Conservation (phyloP, 2,888 invertebrate genomes). For the Epiblema foenella region DNA sequence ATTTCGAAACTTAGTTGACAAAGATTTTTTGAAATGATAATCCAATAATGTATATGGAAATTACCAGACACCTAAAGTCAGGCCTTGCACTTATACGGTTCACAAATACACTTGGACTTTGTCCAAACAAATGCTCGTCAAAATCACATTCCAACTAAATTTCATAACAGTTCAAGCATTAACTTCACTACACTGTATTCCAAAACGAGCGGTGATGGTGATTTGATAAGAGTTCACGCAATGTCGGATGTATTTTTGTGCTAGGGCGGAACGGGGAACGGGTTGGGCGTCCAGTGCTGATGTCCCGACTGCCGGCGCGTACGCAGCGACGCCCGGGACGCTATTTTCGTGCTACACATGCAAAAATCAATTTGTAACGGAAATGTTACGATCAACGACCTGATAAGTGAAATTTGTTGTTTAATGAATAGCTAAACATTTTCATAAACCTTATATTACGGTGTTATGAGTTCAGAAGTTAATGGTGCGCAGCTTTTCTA, state of each 20-base stretch:
- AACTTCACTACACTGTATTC: constrained; percentile 43
- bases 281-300: constrained; percentile 53
- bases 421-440: background rate
- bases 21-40: background rate
- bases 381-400: constrained; percentile 84
- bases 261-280: constrained; percentile 61
- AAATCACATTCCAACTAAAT: constrained; percentile 54
- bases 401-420: constrained; percentile 55
- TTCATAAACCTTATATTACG: background rate
- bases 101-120: constrained; percentile 69
- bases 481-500: background rate
- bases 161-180: constrained; percentile 49
- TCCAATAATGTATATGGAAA: constrained; percentile 48
- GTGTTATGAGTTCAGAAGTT: background rate
- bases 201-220: constrained; percentile 49
- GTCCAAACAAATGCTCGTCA: constrained; percentile 64
- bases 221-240: constrained; percentile 54
- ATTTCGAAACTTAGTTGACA: background rate
- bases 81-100: constrained; percentile 61
- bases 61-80: constrained; percentile 63
- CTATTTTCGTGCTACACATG: constrained; percentile 82
- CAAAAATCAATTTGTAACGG: constrained; percentile 80
- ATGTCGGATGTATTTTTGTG: constrained; percentile 55
- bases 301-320: constrained; percentile 55
- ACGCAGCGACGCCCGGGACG: constrained; percentile 75